Evolutionary conservation across 2,113 vertebrate species (phyloP).

Genomic region (Oxyruncus cristatus): DNA sequence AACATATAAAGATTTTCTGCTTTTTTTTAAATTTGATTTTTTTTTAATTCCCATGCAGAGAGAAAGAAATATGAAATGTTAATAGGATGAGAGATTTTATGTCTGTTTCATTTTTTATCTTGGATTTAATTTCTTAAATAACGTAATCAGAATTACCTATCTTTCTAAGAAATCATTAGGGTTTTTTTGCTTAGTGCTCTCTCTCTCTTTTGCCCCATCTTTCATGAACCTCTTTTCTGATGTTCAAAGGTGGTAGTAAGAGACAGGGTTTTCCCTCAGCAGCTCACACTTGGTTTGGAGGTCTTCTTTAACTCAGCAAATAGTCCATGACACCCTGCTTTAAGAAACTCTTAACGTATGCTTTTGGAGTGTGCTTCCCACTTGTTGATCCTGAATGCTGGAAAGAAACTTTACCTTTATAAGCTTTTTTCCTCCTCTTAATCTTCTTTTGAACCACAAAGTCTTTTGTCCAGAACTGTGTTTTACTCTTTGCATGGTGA

Average conservation of each 20-base stretch:
- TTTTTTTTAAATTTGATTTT: neutral
- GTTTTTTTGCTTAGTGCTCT: accelerated
- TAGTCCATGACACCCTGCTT: neutral
- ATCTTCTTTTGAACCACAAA: neutral
- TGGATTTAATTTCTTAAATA: neutral
- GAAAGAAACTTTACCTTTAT: neutral
- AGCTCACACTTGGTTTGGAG: neutral
- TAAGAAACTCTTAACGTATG: neutral
- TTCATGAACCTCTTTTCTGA: neutral
- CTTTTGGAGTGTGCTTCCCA: neutral
- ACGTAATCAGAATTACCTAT: neutral
- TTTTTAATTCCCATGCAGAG: accelerated
- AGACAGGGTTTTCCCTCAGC: neutral
- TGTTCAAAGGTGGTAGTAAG: neutral
- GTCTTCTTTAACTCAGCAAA: neutral
- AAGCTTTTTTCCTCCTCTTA: neutral
- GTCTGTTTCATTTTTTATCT: neutral
- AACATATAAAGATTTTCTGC: neutral
- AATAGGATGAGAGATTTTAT: neutral
- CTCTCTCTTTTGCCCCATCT: neutral
- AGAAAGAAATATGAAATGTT: neutral
- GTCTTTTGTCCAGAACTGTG: neutral
- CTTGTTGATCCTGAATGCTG: neutral
- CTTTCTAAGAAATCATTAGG: neutral
- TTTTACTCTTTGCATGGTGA: neutral